Percentiles rank a stretch among this genome's conserved stretches.
Conservation (phyloP, 2,113 vertebrate genomes). For the Platichthys flesus region DNA sequence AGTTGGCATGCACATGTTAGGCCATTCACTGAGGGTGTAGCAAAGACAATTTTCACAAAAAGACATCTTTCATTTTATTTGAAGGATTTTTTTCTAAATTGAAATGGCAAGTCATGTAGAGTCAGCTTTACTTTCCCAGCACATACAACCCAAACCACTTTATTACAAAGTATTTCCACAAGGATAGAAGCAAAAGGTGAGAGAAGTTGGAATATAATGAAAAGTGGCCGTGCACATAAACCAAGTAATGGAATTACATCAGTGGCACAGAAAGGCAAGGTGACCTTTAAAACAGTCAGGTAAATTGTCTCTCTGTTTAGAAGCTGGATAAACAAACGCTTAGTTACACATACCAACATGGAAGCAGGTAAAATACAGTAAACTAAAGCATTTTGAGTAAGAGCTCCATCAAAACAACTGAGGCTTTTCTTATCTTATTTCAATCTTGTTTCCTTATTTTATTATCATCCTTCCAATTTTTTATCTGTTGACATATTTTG, state of each 20-base stretch:
- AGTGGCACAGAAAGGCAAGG: not conserved
- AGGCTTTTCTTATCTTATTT: not conserved
- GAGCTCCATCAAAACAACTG: not conserved
- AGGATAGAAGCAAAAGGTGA: conserved; percentile 13
- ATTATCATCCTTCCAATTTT: too few relatives aligned
- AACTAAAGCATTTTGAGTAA: not conserved
- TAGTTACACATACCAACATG: not conserved
- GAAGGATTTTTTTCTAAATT: not conserved
- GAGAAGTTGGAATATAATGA: not conserved
- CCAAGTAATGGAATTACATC: not conserved
- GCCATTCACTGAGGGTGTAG: not conserved
- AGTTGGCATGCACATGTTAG: not conserved
- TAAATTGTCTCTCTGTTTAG: not conserved
- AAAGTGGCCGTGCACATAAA: conserved; percentile 9
- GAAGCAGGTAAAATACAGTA: too few relatives aligned
- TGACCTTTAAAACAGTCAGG: not conserved
- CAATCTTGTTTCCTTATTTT: too few relatives aligned
- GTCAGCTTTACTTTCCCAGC: not conserved
- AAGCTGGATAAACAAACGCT: not conserved
- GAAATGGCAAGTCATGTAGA: not conserved
- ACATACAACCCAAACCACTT: not conserved
- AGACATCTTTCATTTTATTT: not conserved
- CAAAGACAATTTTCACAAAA: not conserved
- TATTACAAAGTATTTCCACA: not conserved
- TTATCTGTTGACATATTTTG: too few relatives aligned